Conservation (phyloP, 2,888 invertebrate genomes). For the Rhamnusium bicolor region DNA sequence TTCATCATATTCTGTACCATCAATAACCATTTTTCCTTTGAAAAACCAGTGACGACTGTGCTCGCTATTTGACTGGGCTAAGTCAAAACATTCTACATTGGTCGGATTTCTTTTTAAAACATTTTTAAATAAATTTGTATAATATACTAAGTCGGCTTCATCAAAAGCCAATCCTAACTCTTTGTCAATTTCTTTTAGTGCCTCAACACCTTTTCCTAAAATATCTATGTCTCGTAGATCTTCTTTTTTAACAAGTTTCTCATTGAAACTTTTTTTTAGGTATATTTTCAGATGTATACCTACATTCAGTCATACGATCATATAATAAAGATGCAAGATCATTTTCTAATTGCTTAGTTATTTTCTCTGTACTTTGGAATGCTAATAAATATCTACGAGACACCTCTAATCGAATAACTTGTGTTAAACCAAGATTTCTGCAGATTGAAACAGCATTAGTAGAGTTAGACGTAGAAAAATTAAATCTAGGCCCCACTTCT, state of each 20-base stretch:
- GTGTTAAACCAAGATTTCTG: conserved; percentile 83
- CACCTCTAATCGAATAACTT: conserved; percentile 86
- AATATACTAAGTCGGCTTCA: conserved; percentile 92
- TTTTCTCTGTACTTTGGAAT: conserved; percentile 68
- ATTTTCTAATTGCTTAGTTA: conserved; percentile 69
- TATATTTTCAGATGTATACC: conserved; percentile 80
- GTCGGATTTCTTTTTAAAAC: conserved; percentile 93
- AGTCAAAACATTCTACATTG: conserved; percentile 97
- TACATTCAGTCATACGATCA: conserved; percentile 95
- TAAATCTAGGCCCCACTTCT: conserved; percentile 94
- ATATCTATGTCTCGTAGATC: conserved; percentile 90
- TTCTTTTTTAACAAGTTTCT: conserved; percentile 78
- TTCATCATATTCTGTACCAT: conserved; percentile 84
- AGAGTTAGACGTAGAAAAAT: conserved; percentile 96
- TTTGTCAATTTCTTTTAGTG: conserved; percentile 81
- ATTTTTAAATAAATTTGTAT: conserved; percentile 88
- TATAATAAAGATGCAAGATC: conserved; percentile 79
- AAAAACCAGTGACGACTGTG: conserved; percentile 99
- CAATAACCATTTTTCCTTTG: conserved; percentile 89
- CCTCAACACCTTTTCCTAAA: conserved; percentile 82
- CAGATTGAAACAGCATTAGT: conserved; percentile 97
- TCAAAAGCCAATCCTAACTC: conserved; percentile 89
- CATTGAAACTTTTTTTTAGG: conserved; percentile 80
- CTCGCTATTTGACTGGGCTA: conserved; percentile 98
- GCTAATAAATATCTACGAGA: conserved; percentile 84